Evolutionary conservation across 1,140 invertebrate species (phyloP).

Genomic region (Tetramorium parvispinum): DNA sequence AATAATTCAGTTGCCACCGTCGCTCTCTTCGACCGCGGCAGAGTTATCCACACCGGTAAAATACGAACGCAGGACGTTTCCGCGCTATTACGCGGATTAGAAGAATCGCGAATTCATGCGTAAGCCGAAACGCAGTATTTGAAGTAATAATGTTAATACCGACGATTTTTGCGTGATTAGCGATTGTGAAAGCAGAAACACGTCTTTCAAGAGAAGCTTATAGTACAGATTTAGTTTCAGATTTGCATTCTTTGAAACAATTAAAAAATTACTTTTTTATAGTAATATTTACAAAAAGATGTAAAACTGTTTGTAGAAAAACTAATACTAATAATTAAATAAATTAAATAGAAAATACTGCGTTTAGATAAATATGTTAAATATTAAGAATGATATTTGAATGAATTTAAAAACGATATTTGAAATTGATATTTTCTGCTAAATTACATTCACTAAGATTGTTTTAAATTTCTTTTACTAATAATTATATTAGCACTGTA

Average conservation of each 20-base stretch:
- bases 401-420: background rate
- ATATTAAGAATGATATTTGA: background rate
- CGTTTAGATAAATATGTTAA: background rate
- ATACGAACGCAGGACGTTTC: conserved; percentile 54
- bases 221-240: background rate
- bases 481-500: background rate
- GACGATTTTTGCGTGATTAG: background rate
- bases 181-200: background rate
- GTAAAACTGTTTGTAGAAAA: background rate
- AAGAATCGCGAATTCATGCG: background rate
- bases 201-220: background rate
- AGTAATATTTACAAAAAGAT: background rate
- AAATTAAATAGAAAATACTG: background rate
- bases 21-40: conserved; percentile 61
- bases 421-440: background rate
- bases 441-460: background rate
- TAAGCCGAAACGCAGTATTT: background rate
- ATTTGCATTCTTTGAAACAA: background rate
- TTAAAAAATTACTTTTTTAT: background rate
- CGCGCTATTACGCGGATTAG: conserved; percentile 60
- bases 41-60: conserved; percentile 37
- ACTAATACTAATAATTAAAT: too few relatives aligned
- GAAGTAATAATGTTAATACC: background rate
- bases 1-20: conserved; percentile 69
- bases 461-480: background rate